phyloP scores from a whole-genome alignment of 2,113 vertebrate species.

The Sceloporus undulatus region DNA sequence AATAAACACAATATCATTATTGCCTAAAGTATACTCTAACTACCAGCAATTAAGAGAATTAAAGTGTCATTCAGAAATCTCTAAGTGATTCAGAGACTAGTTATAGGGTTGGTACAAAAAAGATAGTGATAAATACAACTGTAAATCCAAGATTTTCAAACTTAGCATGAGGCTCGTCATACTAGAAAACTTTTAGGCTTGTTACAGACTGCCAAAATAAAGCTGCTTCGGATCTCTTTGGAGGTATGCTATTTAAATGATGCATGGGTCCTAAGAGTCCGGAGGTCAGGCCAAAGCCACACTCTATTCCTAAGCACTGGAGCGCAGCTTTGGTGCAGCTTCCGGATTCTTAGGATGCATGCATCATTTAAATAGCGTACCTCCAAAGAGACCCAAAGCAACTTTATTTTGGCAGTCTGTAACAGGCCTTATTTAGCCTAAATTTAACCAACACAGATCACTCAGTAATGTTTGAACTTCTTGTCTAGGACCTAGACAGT shows the following conservation, averaged over 20 bases:
- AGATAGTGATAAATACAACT: neutral
- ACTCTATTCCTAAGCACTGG: too few species aligned
- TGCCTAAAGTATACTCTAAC: neutral
- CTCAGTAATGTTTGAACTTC: neutral
- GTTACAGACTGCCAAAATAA: neutral
- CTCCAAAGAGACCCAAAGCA: too few species aligned
- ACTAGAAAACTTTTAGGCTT: neutral
- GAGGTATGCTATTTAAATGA: too few species aligned
- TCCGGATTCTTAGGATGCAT: too few species aligned
- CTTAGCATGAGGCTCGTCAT: neutral
- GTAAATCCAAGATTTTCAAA: neutral
- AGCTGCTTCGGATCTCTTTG: too few species aligned
- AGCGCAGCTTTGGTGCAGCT: too few species aligned
- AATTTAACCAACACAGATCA: neutral
- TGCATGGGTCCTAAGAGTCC: too few species aligned
- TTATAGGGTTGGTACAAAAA: neutral
- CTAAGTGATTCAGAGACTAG: neutral
- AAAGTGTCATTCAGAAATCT: neutral
- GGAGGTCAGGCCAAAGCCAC: too few species aligned
- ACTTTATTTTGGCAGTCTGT: too few species aligned
- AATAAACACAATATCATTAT: neutral
- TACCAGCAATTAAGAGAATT: neutral
- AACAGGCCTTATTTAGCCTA: too few species aligned
- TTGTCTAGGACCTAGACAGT: neutral
- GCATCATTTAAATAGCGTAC: too few species aligned